These are phyloP conservation scores for Rhegmatorhina hoffmannsi DNA, from an alignment of 2,113 vertebrate species.

Conservation along the genomic window DNA sequence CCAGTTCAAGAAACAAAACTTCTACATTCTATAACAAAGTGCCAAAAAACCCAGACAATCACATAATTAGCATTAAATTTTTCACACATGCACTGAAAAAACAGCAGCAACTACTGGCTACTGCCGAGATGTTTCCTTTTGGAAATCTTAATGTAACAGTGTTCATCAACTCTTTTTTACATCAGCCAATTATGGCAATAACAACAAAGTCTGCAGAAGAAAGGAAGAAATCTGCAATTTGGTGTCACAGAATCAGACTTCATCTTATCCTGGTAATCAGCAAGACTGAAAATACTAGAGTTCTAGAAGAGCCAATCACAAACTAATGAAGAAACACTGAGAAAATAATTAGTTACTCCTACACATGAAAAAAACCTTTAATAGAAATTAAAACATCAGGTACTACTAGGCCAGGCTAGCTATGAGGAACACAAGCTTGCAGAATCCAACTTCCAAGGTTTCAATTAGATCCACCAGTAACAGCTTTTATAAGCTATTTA, in stretches of 20 bases:
- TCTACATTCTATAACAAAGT: not conserved
- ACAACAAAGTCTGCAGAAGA: not conserved
- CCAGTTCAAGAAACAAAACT: not conserved
- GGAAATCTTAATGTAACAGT: not conserved
- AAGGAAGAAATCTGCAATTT: not conserved
- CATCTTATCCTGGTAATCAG: not conserved
- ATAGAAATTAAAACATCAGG: not conserved
- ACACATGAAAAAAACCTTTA: not conserved
- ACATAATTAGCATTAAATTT: not conserved
- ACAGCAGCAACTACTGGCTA: not conserved
- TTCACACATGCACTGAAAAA: not conserved
- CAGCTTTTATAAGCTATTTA: not conserved
- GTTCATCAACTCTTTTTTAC: not conserved
- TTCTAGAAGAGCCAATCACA: not conserved
- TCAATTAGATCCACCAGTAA: not conserved
- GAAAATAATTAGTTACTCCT: not conserved
- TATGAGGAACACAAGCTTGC: not conserved
- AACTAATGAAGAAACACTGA: not conserved
- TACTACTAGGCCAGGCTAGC: not conserved
- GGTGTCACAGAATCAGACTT: not conserved
- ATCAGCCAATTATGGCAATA: not conserved
- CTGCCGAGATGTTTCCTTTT: not conserved
- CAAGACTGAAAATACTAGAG: not conserved
- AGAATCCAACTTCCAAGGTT: not conserved
- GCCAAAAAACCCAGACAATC: not conserved